Evolutionary conservation across 2,113 vertebrate species (phyloP), one percentile per base, ranked within the genome.

Genomic region (Pseudorhombus dupliciocellatus): DNA sequence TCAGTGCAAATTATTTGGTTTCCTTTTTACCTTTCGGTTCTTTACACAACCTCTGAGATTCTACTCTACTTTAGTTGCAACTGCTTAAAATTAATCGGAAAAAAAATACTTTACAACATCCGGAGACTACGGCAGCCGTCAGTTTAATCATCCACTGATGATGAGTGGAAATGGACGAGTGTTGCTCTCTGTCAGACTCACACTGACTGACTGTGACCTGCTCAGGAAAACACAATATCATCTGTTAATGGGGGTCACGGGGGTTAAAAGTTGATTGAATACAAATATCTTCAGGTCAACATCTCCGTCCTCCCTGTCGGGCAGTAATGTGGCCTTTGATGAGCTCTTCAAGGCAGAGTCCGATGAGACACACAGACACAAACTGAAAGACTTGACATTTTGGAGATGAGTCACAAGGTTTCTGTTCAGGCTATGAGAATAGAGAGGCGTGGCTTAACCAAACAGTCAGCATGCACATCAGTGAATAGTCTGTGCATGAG

Each of bases 401-500:
- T 60, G n/a, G 8, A 79, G 69, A 77, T 74, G 78, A 85, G 52
- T 83, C 73, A 85, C 75, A 62, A 67, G 66, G 59, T 77, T 82
- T 62, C 66, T 52, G 60, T 9, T n/a, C 54, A 26, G 71, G 65
- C 64, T 65, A 37, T 3, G 34, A 71, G 73, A 66, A 52, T 1
- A 65, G 57, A 71, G 34, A 76, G 60, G n/a, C 26, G 57, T 58
- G 54, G 54, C 65, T 85, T 53, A 70, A 74, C 65, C 55, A 56
- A 80, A 66, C 31, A 22, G 42, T 64, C 31, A 20, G n/a, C 11
- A 24, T 1, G 31, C 31, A 61, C 22, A 65, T 57, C 34, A 26
- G 2, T 34, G 34, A 5, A 4, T n/a, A 52, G 50, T 58, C 44
- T 7, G 21, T 18, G 28, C 7, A 54, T 1, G 54, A 34, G 34